These are phyloP conservation scores for Hycleus cichorii DNA, from an alignment of 1,140 invertebrate species.

Conservation along the genomic window DNA sequence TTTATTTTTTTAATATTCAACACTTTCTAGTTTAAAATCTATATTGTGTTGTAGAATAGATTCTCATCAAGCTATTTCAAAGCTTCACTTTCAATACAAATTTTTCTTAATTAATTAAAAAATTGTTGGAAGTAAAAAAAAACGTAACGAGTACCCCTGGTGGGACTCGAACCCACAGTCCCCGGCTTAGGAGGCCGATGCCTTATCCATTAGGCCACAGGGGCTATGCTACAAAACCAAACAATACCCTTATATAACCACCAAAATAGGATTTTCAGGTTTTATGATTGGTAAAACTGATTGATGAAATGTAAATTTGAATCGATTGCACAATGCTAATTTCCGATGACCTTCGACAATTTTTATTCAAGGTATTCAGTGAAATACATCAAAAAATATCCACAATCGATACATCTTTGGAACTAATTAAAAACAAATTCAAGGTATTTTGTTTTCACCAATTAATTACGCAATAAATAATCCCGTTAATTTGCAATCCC, in stretches of 20 bases:
- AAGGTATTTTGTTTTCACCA: background rate
- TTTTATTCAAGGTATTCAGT: background rate
- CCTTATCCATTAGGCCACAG: conserved; percentile 68
- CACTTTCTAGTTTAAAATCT: too few relatives aligned
- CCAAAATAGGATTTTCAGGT: too few relatives aligned
- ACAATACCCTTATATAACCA: background rate
- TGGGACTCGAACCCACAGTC: conserved; percentile 69
- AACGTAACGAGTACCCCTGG: conserved; percentile 49
- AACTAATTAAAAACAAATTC: background rate
- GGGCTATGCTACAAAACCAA: conserved; percentile 20
- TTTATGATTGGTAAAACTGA: background rate
- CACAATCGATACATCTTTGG: background rate
- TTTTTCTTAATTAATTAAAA: too few relatives aligned
- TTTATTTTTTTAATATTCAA: too few relatives aligned
- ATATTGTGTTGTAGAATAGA: too few relatives aligned
- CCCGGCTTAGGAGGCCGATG: conserved; percentile 67
- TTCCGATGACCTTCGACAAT: background rate
- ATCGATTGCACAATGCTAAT: too few relatives aligned
- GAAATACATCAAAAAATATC: too few relatives aligned
- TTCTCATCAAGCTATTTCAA: too few relatives aligned
- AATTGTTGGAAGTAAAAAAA: background rate
- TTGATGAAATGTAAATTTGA: too few relatives aligned
- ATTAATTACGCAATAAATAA: too few relatives aligned
- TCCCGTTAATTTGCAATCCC: background rate
- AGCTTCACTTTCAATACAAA: too few relatives aligned